Conservation (phyloP, 2,113 vertebrate species). For the Beaufortia kweichowensis region DNA sequence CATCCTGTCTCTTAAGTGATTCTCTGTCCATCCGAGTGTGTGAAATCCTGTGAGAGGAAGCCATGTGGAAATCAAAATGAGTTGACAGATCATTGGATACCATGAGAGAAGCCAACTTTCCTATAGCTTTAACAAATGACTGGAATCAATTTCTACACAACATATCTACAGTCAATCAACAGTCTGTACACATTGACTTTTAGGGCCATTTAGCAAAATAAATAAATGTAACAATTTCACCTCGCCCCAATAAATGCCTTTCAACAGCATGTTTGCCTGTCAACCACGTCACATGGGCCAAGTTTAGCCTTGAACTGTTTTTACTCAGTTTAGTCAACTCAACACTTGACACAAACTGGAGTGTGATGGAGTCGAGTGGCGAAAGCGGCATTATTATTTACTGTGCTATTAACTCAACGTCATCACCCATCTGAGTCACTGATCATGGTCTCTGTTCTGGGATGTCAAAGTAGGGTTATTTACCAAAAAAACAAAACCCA, state of each 20-base stretch:
- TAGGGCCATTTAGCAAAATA: conserved; percentile 21
- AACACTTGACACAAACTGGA: conserved; percentile 52
- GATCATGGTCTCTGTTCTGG: conserved; percentile 10
- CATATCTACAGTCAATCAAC: too few species aligned
- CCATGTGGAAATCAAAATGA: conserved; percentile 14
- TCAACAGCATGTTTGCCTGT: conserved; percentile 25
- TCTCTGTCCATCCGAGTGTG: conserved; percentile 13
- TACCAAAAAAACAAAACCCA: neutral
- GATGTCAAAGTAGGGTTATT: conserved; percentile 1
- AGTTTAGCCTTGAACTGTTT: conserved; percentile 16
- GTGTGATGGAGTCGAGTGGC: conserved; percentile 11
- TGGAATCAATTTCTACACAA: conserved; percentile 45
- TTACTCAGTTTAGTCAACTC: conserved; percentile 25
- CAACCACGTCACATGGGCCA: conserved; percentile 39
- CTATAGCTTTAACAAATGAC: conserved; percentile 26
- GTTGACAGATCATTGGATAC: conserved; percentile 25
- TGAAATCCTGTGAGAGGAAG: conserved; percentile 32
- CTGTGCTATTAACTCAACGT: conserved; percentile 43
- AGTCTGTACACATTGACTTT: too few species aligned
- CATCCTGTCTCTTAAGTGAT: conserved; percentile 26
- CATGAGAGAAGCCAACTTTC: neutral
- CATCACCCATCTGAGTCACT: conserved; percentile 39
- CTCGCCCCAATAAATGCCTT: conserved; percentile 6
- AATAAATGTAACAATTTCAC: conserved; percentile 36
- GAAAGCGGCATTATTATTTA: conserved; percentile 41